These are phyloP conservation scores for Camponotus pennsylvanicus DNA, from an alignment of 1,140 invertebrate species.

Conservation along the genomic window DNA sequence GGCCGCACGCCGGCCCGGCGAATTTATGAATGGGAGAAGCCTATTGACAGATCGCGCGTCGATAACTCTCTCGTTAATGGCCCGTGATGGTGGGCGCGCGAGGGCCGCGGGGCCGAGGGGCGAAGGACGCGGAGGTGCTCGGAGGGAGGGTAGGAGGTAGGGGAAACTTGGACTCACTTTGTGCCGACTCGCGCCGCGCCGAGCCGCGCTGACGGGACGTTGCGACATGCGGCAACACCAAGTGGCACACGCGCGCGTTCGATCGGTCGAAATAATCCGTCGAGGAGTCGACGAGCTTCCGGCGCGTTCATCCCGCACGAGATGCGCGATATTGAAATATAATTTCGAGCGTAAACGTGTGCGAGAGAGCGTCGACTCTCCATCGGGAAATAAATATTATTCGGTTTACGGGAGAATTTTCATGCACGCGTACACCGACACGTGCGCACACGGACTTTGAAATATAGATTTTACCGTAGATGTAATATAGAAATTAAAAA, in stretches of 20 bases:
- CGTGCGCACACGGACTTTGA: too few species aligned
- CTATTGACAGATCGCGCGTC: slow-evolving; percentile 83
- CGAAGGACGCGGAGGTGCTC: slow-evolving; percentile 52
- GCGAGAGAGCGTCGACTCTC: background rate
- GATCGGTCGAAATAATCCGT: slow-evolving; percentile 39
- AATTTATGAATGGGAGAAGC: slow-evolving; percentile 83
- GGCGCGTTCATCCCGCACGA: background rate
- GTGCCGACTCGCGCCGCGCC: slow-evolving; percentile 49
- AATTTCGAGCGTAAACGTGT: slow-evolving; percentile 24
- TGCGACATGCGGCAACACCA: slow-evolving; percentile 34
- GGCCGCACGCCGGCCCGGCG: slow-evolving; percentile 67
- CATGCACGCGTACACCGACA: too few species aligned
- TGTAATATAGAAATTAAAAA: background rate
- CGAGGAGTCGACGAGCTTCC: background rate
- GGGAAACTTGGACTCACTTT: slow-evolving; percentile 72
- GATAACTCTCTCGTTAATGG: slow-evolving; percentile 82
- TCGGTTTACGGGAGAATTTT: background rate
- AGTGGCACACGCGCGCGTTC: slow-evolving; percentile 7
- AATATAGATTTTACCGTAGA: background rate
- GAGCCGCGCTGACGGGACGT: slow-evolving; percentile 48
- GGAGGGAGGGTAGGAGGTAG: slow-evolving; percentile 62
- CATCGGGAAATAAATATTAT: background rate
- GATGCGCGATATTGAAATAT: slow-evolving; percentile 29
- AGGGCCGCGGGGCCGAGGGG: slow-evolving; percentile 50
- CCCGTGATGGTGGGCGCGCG: slow-evolving; percentile 73